Evolutionary conservation across 2,113 vertebrate genomes (phyloP).

Genomic region (Hoplias malabaricus): DNA sequence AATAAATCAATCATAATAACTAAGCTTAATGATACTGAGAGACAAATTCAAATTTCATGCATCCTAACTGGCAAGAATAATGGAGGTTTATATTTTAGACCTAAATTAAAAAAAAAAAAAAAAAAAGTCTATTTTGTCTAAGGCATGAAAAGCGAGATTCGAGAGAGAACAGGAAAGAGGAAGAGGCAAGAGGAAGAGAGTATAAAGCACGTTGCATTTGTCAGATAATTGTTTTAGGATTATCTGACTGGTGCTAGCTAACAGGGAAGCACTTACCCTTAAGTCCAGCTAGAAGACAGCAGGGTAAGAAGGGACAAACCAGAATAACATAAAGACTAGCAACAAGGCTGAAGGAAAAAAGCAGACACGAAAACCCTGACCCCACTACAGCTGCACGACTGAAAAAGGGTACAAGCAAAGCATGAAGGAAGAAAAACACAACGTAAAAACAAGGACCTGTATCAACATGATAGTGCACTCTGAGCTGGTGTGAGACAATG

Average conservation of each 20-base stretch:
- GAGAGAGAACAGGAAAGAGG: conserved; percentile 67
- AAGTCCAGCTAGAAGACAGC: conserved; percentile 99
- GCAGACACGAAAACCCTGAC: conserved; percentile 99
- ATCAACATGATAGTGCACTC: conserved; percentile 72
- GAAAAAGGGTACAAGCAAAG: conserved; percentile 95
- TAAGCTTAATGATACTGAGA: conserved; percentile 68
- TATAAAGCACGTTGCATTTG: conserved; percentile 96
- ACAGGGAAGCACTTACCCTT: conserved; percentile 99
- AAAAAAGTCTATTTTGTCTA: conserved; percentile 89
- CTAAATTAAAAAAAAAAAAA: conserved; percentile 84
- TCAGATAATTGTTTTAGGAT: conserved; percentile 99
- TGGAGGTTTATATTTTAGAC: conserved; percentile 91
- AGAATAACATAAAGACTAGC: conserved; percentile 99
- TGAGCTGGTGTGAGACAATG: conserved; percentile 67
- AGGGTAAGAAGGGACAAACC: conserved; percentile 99
- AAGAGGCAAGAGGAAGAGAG: conserved; percentile 75
- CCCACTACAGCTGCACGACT: conserved; percentile 92
- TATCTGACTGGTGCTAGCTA: conserved; percentile 99
- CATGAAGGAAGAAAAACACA: conserved; percentile 84
- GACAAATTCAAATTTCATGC: conserved; percentile 84
- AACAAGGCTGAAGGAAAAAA: conserved; percentile 98
- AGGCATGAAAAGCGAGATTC: conserved; percentile 91
- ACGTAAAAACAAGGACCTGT: conserved; percentile 72
- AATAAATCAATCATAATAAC: conserved; percentile 67
- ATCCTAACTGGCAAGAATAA: conserved; percentile 94